phyloP scores from a whole-genome alignment of 2,797 vertebrate species.

The Sebastolobus alascanus region DNA sequence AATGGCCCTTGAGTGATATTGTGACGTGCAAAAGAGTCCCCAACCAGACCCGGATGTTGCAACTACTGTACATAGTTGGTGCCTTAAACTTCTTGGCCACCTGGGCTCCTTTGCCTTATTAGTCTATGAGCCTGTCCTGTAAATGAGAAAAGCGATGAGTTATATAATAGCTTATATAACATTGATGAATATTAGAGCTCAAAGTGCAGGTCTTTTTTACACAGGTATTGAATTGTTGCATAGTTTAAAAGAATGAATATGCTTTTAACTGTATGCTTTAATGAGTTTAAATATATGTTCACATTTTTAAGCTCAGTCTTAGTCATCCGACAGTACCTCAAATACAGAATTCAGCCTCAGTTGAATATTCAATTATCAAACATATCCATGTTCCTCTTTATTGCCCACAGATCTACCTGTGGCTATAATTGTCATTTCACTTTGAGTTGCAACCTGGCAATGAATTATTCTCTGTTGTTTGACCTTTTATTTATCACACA shows the following conservation, averaged over 20 bases:
- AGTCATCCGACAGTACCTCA: no score
- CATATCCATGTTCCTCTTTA: slow-evolving; percentile 24
- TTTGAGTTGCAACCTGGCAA: slow-evolving; percentile 26
- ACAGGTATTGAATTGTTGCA: background rate
- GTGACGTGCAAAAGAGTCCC: no score
- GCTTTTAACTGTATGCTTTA: no score
- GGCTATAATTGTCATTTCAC: slow-evolving; percentile 52
- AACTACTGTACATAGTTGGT: no score
- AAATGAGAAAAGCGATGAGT: no score
- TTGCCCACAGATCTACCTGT: slow-evolving; percentile 40
- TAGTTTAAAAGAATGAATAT: background rate
- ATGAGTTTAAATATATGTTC: background rate
- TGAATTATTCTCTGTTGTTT: slow-evolving; percentile 38
- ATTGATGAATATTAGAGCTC: background rate
- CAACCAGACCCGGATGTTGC: no score
- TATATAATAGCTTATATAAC: background rate
- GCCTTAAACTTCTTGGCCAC: no score
- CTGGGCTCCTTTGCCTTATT: no score
- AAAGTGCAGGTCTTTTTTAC: background rate
- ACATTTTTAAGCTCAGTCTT: background rate
- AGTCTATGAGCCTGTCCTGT: no score
- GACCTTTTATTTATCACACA: slow-evolving; percentile 34
- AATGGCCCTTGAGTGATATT: background rate
- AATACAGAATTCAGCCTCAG: slow-evolving; percentile 11
- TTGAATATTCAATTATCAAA: background rate